phyloP scores from a whole-genome alignment of 2,797 vertebrate genomes.

The Rhincodon typus region DNA sequence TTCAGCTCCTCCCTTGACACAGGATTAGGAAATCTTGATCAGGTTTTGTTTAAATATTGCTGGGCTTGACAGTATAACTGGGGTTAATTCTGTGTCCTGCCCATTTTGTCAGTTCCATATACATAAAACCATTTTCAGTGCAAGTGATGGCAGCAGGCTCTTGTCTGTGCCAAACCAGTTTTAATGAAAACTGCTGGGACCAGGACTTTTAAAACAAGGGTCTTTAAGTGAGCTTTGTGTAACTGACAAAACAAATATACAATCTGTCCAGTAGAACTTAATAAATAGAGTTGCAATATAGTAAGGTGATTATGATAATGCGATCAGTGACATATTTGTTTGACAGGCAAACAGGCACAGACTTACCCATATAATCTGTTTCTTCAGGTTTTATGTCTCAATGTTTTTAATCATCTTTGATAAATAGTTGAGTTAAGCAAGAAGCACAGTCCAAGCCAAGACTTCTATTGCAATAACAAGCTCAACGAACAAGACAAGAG shows the following conservation, averaged over 20 bases:
- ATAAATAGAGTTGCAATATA: conserved; percentile 27
- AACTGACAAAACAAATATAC: conserved; percentile 24
- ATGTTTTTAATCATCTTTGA: conserved; percentile 31
- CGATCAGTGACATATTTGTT: conserved; percentile 31
- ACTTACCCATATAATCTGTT: conserved; percentile 28
- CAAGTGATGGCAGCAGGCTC: neutral
- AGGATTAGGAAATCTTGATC: neutral
- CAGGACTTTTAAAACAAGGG: neutral
- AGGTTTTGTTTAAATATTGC: neutral
- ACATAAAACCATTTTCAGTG: neutral
- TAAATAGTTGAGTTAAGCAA: conserved; percentile 26
- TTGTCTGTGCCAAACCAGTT: neutral
- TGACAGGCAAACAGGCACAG: conserved; percentile 36
- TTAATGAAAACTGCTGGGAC: neutral
- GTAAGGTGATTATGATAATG: conserved; percentile 33
- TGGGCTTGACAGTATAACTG: neutral
- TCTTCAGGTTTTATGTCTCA: neutral
- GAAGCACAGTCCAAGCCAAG: neutral
- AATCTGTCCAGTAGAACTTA: neutral
- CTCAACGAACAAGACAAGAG: too few species aligned
- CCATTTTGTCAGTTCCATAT: neutral
- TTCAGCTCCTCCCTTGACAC: neutral
- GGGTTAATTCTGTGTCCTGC: neutral
- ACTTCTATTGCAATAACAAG: neutral
- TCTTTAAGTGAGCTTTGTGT: neutral